Evolutionary conservation across 2,797 vertebrate genomes (phyloP), one percentile per base, ranked within the genome.

Genomic region (Eutrigla gurnardus): DNA sequence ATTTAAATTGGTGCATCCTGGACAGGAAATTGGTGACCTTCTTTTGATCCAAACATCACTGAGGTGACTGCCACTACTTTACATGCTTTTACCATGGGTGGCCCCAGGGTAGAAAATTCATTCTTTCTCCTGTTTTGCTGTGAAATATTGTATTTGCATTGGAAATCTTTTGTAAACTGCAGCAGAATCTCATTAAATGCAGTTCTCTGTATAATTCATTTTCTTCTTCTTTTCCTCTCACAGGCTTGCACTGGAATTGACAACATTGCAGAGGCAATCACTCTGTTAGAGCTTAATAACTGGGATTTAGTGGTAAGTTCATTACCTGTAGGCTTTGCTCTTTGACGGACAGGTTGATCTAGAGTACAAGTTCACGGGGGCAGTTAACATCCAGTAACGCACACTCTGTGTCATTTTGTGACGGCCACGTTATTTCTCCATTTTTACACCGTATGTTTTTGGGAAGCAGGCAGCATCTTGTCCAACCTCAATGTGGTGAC

Each of bases 281-380:
- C 98, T 53, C 93, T 99, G 91, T 96, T 99, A 86, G 98, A 99
- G 92, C 97, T 98, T 92, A 99, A 99, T 95, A 99, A 99, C 94
- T 99, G 98, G 98, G 98, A 99, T 94, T 96, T 99, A 96, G 96
- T 99, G 97, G 98, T 99, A 97, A 98, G 98, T 97, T 88, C 37
- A 72, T 87, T 85, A 85, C 77, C 75, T 73, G 47, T n/a, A 40
- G 65, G 62, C 66, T 78, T 80, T 68, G 57, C 50, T 73, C 39
- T 83, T 75, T 65, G 55, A 86, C 50, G 45, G 45, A 55, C 57
- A 66, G 71, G n/a, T 73, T 57, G 14, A 45, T 42, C 52, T 37
- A 55, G 58, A 77, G 61, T 46, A 17, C 37, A 66, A 65, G 59
- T 83, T 84, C 76, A 78, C 66, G 59, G 83, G 62, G 63, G 49